Evolutionary conservation across 2,113 vertebrate genomes (phyloP).

Genomic region (Collichthys lucidus): DNA sequence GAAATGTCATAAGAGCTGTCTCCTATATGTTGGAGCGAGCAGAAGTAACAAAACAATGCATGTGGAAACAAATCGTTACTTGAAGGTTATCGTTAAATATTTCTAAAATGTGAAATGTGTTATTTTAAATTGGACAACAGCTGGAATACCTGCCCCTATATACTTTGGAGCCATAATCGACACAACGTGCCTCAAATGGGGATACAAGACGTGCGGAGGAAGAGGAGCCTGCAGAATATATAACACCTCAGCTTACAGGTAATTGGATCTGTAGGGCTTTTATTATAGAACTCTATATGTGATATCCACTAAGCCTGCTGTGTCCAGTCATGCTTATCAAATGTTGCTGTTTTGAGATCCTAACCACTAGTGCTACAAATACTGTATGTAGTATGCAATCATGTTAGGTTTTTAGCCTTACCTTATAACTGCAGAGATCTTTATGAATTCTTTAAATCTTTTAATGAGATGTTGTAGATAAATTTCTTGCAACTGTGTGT

Average conservation of each 20-base stretch:
- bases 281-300: background rate
- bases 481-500: too few species aligned
- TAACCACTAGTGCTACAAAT: too few species aligned
- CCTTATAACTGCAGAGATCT: too few species aligned
- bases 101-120: background rate
- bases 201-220: constrained; percentile 89
- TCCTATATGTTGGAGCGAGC: background rate
- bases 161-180: constrained; percentile 95
- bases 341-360: too few species aligned
- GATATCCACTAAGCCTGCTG: background rate
- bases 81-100: background rate
- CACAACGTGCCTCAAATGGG: constrained; percentile 93
- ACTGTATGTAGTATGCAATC: too few species aligned
- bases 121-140: constrained; percentile 74
- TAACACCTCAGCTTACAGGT: constrained; percentile 92
- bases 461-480: too few species aligned
- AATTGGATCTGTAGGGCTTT: constrained; percentile 43
- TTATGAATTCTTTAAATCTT: too few species aligned
- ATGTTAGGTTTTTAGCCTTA: too few species aligned
- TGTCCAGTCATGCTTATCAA: too few species aligned
- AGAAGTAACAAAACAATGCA: background rate
- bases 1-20: constrained; percentile 14
- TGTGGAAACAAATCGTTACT: background rate
- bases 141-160: constrained; percentile 94
- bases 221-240: constrained; percentile 93